phyloP scores from a whole-genome alignment of 2,888 invertebrate genomes.

The Axea sp. region DNA sequence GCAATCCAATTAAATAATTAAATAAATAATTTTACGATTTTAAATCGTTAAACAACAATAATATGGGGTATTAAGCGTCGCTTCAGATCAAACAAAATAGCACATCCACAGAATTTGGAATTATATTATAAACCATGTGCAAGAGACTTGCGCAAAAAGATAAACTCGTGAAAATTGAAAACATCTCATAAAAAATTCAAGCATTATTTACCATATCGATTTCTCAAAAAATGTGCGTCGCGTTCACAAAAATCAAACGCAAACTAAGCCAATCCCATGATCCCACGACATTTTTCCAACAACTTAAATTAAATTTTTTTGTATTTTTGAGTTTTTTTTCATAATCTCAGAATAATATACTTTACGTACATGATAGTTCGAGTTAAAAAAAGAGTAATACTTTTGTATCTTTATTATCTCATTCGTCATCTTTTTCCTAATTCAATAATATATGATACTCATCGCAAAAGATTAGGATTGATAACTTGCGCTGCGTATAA shows the following conservation, averaged over 20 bases:
- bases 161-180: conserved; percentile 28
- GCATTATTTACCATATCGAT: conserved; percentile 13
- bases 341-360: conserved; percentile 41
- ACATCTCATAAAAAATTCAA: too few species aligned
- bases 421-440: conserved; percentile 45
- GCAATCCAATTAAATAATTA: conserved; percentile 32
- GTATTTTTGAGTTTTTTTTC: conserved; percentile 6
- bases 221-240: conserved; percentile 17
- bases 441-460: conserved; percentile 55
- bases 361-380: conserved; percentile 45
- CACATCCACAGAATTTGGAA: conserved; percentile 47
- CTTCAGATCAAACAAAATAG: conserved; percentile 62
- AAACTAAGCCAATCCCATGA: conserved; percentile 1
- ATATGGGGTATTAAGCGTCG: conserved; percentile 45
- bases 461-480: conserved; percentile 55
- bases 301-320: conserved; percentile 26
- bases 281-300: conserved; percentile 39
- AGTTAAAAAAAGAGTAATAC: conserved; percentile 47
- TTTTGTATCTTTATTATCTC: conserved; percentile 40
- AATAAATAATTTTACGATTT: conserved; percentile 48
- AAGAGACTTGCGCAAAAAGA: conserved; percentile 52
- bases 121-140: conserved; percentile 6
- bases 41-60: conserved; percentile 45
- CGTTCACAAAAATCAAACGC: conserved; percentile 1
- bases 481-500: conserved; percentile 54